Conservation (phyloP, 2,797 vertebrate genomes). For the Mormyrops boulengeri region DNA sequence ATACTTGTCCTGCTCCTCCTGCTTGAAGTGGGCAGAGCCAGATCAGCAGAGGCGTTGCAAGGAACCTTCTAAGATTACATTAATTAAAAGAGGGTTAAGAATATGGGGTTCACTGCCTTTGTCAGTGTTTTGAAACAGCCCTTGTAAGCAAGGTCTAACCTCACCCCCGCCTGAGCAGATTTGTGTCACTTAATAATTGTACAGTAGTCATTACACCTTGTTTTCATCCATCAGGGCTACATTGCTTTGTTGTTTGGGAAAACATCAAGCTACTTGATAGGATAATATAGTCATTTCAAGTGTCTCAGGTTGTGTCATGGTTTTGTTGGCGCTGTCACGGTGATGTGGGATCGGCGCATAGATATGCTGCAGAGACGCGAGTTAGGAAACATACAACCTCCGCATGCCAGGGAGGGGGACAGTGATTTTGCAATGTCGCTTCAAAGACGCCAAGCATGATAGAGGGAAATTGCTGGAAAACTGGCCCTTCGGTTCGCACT, state of each 20-base stretch:
- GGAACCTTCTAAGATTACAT: slow-evolving; percentile 35
- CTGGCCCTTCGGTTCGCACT: neutral
- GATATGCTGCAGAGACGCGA: neutral
- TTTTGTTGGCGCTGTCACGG: neutral
- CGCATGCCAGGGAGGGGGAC: neutral
- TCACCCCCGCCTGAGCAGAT: neutral
- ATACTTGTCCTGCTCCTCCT: slow-evolving; percentile 34
- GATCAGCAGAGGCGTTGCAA: slow-evolving; percentile 31
- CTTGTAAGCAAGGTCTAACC: slow-evolving; percentile 24
- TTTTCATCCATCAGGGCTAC: neutral
- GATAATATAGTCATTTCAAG: neutral
- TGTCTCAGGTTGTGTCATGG: neutral
- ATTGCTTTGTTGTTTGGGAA: neutral
- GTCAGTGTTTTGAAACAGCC: slow-evolving; percentile 38
- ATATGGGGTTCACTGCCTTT: slow-evolving; percentile 26
- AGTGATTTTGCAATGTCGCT: neutral
- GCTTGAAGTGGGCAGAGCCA: slow-evolving; percentile 31
- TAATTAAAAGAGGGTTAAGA: slow-evolving; percentile 46
- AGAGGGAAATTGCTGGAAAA: neutral
- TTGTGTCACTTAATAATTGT: neutral
- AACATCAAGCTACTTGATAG: neutral
- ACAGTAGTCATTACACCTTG: neutral
- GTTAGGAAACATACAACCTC: neutral
- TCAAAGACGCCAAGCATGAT: neutral
- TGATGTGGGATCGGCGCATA: neutral